Evolutionary conservation across 2,797 vertebrate genomes (phyloP).

Genomic region (Sebastes oblongus): DNA sequence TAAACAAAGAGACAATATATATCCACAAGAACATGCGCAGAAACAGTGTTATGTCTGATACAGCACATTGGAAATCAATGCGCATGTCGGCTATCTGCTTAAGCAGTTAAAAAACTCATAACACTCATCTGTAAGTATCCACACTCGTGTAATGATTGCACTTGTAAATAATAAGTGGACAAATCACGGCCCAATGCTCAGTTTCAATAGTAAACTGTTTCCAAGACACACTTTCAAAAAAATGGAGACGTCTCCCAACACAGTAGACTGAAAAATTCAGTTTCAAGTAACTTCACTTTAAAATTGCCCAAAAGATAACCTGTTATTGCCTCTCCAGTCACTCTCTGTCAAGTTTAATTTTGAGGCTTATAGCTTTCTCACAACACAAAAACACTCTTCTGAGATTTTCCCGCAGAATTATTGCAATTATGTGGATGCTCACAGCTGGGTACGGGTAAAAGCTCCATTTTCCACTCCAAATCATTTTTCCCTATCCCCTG

Average conservation of each 20-base stretch:
- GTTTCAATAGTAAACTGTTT: slow-evolving; percentile 2
- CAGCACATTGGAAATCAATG: slow-evolving; percentile 27
- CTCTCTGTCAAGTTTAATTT: slow-evolving; percentile 65
- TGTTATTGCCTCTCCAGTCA: slow-evolving; percentile 56
- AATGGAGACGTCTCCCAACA: background rate
- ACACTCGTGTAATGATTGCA: background rate
- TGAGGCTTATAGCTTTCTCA: slow-evolving; percentile 50
- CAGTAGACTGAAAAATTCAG: slow-evolving; percentile 2
- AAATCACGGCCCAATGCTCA: background rate
- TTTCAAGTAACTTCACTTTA: slow-evolving; percentile 41
- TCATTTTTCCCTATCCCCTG: slow-evolving; percentile 48
- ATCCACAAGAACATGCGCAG: slow-evolving; percentile 4
- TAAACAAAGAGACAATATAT: slow-evolving; percentile 3
- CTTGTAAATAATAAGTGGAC: slow-evolving; percentile 4
- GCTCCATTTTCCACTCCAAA: slow-evolving; percentile 63
- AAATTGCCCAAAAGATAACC: slow-evolving; percentile 47
- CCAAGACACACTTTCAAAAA: background rate
- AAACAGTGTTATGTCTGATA: slow-evolving; percentile 19
- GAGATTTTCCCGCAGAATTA: slow-evolving; percentile 54
- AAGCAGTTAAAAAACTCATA: slow-evolving; percentile 6
- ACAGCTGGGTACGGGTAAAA: slow-evolving; percentile 53
- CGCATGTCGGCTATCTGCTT: background rate
- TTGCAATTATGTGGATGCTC: slow-evolving; percentile 59
- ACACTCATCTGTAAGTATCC: background rate
- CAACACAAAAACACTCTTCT: slow-evolving; percentile 54